phyloP scores from a whole-genome alignment of 2,113 vertebrate species.

The Anser brachyrhynchus region DNA sequence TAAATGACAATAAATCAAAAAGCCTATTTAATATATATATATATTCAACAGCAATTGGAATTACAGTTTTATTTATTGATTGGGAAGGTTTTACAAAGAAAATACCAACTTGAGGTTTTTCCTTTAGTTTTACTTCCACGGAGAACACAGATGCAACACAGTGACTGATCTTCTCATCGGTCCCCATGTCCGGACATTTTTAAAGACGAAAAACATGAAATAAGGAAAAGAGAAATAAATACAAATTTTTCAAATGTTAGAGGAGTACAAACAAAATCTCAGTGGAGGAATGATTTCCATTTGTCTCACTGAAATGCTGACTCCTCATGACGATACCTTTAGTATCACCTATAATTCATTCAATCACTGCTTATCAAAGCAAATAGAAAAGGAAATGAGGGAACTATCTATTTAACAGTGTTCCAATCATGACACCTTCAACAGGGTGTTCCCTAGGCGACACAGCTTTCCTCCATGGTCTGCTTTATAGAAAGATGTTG shows the following conservation, averaged over 20 bases:
- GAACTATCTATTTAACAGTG: neutral
- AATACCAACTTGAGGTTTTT: neutral
- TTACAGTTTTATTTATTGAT: neutral
- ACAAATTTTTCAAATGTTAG: neutral
- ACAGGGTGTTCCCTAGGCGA: neutral
- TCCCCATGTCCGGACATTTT: neutral
- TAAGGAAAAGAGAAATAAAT: neutral
- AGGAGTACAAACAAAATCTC: neutral
- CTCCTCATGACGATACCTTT: neutral
- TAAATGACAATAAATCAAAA: neutral
- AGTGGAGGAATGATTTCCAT: neutral
- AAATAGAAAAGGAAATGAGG: neutral
- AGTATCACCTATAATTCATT: neutral
- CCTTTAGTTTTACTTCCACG: neutral
- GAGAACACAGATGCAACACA: neutral
- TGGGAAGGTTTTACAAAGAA: neutral
- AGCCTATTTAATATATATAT: neutral
- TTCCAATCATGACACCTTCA: neutral
- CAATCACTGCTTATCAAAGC: neutral
- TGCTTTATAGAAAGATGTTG: neutral
- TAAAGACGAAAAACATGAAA: neutral
- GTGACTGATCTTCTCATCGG: neutral
- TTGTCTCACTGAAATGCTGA: neutral
- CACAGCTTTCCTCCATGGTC: neutral
- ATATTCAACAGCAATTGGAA: neutral